These are phyloP conservation scores for Ips typographus DNA, from an alignment of 1,140 invertebrate species.

Conservation along the genomic window DNA sequence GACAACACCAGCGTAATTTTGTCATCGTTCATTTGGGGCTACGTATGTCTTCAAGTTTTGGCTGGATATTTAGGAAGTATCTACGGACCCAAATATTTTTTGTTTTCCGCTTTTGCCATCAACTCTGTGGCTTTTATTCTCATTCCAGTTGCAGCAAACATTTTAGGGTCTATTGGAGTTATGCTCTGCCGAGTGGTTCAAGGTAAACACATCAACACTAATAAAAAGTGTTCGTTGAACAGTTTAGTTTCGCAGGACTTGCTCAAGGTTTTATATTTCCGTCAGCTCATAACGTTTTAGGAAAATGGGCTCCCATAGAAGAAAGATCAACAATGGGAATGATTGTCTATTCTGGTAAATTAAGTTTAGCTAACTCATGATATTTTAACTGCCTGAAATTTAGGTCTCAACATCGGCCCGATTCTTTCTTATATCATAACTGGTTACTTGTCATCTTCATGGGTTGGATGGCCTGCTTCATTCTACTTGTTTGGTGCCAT, in stretches of 20 bases:
- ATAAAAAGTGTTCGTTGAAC: too few relatives aligned
- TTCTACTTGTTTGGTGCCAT: slow-evolving; percentile 64
- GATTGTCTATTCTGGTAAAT: slow-evolving; percentile 27
- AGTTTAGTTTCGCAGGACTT: neutral
- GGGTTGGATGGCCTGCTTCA: slow-evolving; percentile 72
- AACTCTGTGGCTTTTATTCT: too few relatives aligned
- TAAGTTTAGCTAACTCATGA: neutral
- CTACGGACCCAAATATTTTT: too few relatives aligned
- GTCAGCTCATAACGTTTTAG: slow-evolving; percentile 20
- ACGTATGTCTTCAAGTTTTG: too few relatives aligned
- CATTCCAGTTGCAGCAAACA: too few relatives aligned
- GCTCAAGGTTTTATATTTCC: slow-evolving; percentile 27
- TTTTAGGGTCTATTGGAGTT: too few relatives aligned
- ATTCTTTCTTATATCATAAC: slow-evolving; percentile 69
- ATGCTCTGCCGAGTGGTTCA: neutral
- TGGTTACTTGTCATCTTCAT: slow-evolving; percentile 64
- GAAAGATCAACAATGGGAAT: slow-evolving; percentile 21
- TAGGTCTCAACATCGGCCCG: slow-evolving; percentile 69
- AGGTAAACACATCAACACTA: neutral
- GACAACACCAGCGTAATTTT: too few relatives aligned
- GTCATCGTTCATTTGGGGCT: too few relatives aligned
- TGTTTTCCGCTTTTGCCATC: too few relatives aligned
- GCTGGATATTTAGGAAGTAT: too few relatives aligned
- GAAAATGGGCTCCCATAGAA: slow-evolving; percentile 21
- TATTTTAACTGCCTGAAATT: slow-evolving; percentile 1